A percentile compares a stretch with the other conserved stretches of the same genome.
These are phyloP conservation scores for Apantesis nais DNA, from an alignment of 2,888 invertebrate species.

Conservation along the genomic window DNA sequence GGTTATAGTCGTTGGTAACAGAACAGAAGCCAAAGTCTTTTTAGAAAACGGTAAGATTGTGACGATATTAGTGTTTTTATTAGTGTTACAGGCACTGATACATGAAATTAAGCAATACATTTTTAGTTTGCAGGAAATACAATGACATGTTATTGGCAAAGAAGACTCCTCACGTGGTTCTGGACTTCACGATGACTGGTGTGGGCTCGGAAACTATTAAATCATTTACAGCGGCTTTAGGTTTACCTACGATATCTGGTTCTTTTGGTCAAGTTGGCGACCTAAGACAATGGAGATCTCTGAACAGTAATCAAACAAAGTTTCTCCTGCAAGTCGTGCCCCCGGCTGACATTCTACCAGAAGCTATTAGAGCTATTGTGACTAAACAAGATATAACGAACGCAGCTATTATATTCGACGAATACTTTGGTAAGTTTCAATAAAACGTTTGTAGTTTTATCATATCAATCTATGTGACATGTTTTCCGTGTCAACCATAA, in stretches of 20 bases:
- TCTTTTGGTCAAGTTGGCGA: conserved; percentile 95
- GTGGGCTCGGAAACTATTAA: conserved; percentile 94
- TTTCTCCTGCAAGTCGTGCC: conserved; percentile 94
- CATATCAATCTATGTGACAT: conserved; percentile 39
- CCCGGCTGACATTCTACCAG: conserved; percentile 93
- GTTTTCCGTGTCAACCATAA: conserved; percentile 32
- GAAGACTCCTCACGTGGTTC: conserved; percentile 90
- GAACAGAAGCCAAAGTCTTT: conserved; percentile 89
- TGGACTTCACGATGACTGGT: conserved; percentile 93
- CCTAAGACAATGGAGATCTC: conserved; percentile 92
- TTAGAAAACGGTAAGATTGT: conserved; percentile 88
- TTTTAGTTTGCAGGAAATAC: conserved; percentile 90
- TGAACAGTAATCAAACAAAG: conserved; percentile 88
- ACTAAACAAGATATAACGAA: conserved; percentile 94
- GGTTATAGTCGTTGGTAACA: conserved; percentile 88
- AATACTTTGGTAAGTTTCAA: conserved; percentile 89
- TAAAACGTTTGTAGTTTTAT: conserved; percentile 27
- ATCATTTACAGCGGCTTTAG: conserved; percentile 92
- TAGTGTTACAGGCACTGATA: conserved; percentile 3
- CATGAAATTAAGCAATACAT: conserved; percentile 6
- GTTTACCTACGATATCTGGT: conserved; percentile 92
- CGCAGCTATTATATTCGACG: conserved; percentile 96
- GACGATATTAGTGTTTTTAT: neutral
- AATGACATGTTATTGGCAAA: conserved; percentile 87
- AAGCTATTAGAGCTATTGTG: conserved; percentile 93